Conservation (phyloP, 1,140 invertebrate genomes). For the Rhopalosiphum padi region DNA sequence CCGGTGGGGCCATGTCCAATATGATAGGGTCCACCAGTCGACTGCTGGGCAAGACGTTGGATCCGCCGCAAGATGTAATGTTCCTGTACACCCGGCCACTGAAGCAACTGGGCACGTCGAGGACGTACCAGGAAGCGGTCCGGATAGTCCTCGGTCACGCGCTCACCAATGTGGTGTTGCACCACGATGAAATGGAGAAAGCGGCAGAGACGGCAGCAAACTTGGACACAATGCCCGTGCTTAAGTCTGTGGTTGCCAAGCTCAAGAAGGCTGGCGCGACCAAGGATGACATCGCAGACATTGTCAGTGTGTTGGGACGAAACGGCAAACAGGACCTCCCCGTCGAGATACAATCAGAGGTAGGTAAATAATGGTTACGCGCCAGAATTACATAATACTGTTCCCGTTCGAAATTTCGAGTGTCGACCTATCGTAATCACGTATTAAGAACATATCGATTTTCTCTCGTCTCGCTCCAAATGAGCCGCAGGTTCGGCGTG, state of each 20-base stretch:
- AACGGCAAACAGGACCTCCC: not conserved
- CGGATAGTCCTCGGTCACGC: not conserved
- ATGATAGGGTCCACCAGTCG: not conserved
- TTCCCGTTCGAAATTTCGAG: no score
- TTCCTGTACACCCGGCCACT: not conserved
- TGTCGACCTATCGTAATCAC: no score
- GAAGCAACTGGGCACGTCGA: not conserved
- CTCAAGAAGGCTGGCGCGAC: not conserved
- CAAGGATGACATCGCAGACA: no score
- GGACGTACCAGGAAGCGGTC: not conserved
- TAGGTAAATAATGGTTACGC: not conserved
- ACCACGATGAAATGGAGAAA: not conserved
- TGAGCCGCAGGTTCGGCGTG: no score
- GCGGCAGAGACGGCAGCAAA: rapidly evolving
- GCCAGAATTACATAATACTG: no score
- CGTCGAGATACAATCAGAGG: not conserved
- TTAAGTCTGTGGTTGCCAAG: not conserved
- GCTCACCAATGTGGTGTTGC: not conserved
- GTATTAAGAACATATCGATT: no score
- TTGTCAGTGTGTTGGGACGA: not conserved
- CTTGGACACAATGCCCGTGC: not conserved
- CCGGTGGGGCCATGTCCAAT: not conserved
- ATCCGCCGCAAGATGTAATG: not conserved
- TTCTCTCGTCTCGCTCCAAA: no score
- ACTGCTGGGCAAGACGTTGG: not conserved